phyloP scores from a whole-genome alignment of 2,888 invertebrate genomes.

The Philonicus albiceps region DNA sequence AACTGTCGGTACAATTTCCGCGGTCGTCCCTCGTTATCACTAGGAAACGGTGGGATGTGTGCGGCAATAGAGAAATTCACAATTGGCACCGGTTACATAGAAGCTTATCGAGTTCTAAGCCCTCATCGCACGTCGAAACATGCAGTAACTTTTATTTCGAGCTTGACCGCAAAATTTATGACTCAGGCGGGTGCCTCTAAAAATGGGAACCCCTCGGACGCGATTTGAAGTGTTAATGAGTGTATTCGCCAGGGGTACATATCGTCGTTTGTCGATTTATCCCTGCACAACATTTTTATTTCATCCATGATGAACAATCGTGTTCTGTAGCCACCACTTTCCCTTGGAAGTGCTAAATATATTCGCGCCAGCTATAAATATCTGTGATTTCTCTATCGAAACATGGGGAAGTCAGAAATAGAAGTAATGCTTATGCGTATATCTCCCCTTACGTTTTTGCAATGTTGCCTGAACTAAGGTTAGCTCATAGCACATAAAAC shows the following conservation, averaged over 20 bases:
- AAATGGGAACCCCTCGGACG: not conserved
- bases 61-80: not conserved
- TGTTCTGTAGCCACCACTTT: not conserved
- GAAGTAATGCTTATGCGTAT: not conserved
- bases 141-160: not conserved
- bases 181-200: not conserved
- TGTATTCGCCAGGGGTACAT: not conserved
- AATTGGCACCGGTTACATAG: not conserved
- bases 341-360: not conserved
- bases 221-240: not conserved
- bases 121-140: not conserved
- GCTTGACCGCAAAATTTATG: not conserved
- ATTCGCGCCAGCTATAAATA: not conserved
- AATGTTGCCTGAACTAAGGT: not conserved
- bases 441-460: not conserved
- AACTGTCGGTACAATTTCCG: not conserved
- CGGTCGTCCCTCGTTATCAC: not conserved
- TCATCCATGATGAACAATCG: not conserved
- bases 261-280: not conserved
- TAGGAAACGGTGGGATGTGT: not conserved
- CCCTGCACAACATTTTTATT: not conserved
- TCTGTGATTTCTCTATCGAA: not conserved
- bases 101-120: not conserved
- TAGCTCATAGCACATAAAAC: not conserved
- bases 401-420: not conserved